These are phyloP conservation scores for Neelides folsomi DNA, from an alignment of 2,888 invertebrate genomes.

Conservation along the genomic window DNA sequence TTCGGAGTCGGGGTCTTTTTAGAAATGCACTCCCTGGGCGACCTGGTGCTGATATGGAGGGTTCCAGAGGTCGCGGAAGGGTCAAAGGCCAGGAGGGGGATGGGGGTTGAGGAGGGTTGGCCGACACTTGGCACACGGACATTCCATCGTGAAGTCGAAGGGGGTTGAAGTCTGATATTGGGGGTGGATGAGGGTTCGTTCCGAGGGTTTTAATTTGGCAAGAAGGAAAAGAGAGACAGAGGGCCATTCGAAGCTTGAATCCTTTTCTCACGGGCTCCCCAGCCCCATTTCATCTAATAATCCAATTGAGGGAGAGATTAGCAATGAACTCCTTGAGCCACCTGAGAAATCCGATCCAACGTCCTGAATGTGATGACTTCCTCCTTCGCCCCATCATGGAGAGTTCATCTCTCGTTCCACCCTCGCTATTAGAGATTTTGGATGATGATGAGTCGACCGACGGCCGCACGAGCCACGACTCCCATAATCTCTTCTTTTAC, in stretches of 20 bases:
- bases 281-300: not conserved
- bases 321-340: no score
- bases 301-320: no score
- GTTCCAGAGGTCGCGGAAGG: not conserved
- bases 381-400: no score
- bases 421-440: no score
- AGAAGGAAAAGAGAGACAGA: not conserved
- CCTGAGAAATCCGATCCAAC: no score
- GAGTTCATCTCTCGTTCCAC: no score
- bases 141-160: conserved; percentile 18
- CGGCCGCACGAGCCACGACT: no score
- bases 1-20: not conserved
- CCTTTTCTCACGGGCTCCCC: conserved; percentile 2
- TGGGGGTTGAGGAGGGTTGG: not conserved
- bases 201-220: conserved; percentile 1
- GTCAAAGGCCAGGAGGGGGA: not conserved
- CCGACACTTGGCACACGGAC: conserved; percentile 15
- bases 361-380: no score
- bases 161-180: conserved; percentile 14
- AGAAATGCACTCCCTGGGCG: not conserved
- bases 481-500: no score
- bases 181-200: conserved; percentile 13
- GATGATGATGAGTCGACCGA: no score
- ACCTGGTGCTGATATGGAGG: not conserved
- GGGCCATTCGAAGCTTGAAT: not conserved